Evolutionary conservation across 2,797 vertebrate genomes (phyloP).

Genomic region (Oryzias dopingdopingensis): DNA sequence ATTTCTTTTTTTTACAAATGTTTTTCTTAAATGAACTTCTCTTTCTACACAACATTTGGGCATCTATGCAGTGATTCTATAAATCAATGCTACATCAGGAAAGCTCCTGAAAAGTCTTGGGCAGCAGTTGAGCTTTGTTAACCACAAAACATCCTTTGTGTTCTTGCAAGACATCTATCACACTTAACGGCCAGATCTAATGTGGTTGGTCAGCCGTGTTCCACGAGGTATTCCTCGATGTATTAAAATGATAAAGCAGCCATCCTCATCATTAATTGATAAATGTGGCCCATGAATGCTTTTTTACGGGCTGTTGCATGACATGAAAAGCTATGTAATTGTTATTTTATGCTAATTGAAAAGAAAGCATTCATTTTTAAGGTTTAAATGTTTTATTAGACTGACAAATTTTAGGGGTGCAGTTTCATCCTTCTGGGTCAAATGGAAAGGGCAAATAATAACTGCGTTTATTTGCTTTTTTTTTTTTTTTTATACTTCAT

Average conservation of each 20-base stretch:
- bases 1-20: no score
- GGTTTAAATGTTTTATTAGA: conserved; percentile 32
- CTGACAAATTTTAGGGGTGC: conserved; percentile 4
- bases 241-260: conserved; percentile 56
- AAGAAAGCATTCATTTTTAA: conserved; percentile 41
- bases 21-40: conserved; percentile 16
- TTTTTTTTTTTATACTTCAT: conserved; percentile 9
- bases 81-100: conserved; percentile 55
- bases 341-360: conserved; percentile 47
- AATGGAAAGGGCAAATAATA: conserved; percentile 12
- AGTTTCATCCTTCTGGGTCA: conserved; percentile 2
- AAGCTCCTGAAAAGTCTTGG: conserved; percentile 42
- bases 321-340: conserved; percentile 22
- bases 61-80: conserved; percentile 23
- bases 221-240: conserved; percentile 60
- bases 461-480: conserved; percentile 24
- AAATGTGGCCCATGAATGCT: conserved; percentile 59
- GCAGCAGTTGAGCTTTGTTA: conserved; percentile 61
- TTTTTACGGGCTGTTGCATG: conserved; percentile 41
- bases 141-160: conserved; percentile 55
- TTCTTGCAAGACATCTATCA: conserved; percentile 66
- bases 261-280: conserved; percentile 66
- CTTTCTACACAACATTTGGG: conserved; percentile 31
- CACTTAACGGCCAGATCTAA: conserved; percentile 68
- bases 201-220: conserved; percentile 57